A percentile compares a stretch with the other conserved stretches of the same genome.
Conservation (phyloP, 2,797 vertebrate genomes). For the Halcyon leucocephala region DNA sequence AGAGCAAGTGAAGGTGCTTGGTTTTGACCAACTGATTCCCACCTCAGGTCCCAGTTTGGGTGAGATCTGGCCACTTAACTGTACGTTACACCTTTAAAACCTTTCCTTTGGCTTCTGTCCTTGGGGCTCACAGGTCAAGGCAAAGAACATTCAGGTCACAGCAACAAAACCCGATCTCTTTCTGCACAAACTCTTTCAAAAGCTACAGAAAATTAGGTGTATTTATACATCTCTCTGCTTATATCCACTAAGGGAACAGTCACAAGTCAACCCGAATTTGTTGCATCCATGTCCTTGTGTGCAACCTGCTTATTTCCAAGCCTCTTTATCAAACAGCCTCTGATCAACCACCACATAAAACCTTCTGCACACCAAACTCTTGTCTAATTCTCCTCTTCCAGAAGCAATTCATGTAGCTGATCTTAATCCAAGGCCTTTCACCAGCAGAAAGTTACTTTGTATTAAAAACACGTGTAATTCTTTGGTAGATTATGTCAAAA, state of each 20-base stretch:
- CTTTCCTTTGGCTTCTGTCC: background rate
- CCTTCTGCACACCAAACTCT: background rate
- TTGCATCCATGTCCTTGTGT: background rate
- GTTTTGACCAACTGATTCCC: background rate
- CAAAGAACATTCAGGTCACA: background rate
- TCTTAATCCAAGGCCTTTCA: slow-evolving; percentile 23
- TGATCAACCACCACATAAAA: background rate
- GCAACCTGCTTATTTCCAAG: background rate
- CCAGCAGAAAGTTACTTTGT: slow-evolving; percentile 22
- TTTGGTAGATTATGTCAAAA: slow-evolving; percentile 22
- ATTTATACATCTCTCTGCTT: too few relatives aligned
- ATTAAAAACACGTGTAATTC: slow-evolving; percentile 48
- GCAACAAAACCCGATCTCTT: background rate
- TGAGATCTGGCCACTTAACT: background rate
- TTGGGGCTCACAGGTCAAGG: background rate
- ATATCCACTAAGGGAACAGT: background rate
- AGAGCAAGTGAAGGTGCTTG: background rate
- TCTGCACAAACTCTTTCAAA: background rate
- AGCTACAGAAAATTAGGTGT: background rate
- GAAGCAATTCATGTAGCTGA: background rate
- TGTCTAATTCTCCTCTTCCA: background rate
- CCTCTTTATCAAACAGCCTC: background rate
- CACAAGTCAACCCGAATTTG: background rate
- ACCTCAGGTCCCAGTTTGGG: background rate
- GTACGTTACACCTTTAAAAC: background rate